These are phyloP conservation scores for Helarctos malayanus DNA, from an alignment of 2,797 vertebrate genomes.

Conservation along the genomic window DNA sequence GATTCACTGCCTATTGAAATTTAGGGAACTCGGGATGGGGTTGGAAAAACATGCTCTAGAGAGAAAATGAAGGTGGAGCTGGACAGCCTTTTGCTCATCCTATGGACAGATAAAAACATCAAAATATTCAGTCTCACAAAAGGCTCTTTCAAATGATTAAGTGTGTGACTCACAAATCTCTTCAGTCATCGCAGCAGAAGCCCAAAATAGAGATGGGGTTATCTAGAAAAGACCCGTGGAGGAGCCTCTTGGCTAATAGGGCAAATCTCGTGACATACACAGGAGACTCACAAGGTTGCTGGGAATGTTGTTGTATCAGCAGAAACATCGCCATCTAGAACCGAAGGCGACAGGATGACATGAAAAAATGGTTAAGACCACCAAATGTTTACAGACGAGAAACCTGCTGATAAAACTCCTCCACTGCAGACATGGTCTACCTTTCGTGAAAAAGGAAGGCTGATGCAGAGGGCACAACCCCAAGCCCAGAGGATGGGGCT, in stretches of 20 bases:
- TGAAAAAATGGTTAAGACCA: neutral
- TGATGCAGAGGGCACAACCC: neutral
- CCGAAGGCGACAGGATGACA: neutral
- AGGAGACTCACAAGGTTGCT: neutral
- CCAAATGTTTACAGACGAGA: neutral
- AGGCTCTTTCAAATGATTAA: neutral
- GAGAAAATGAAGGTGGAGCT: neutral
- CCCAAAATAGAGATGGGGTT: neutral
- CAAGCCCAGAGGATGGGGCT: neutral
- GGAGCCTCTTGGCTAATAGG: neutral
- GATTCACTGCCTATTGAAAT: neutral
- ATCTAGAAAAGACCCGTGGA: neutral
- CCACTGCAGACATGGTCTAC: neutral
- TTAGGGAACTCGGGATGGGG: neutral
- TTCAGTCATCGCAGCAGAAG: neutral
- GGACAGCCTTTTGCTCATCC: neutral
- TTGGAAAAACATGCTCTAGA: neutral
- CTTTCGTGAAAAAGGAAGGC: neutral
- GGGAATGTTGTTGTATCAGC: neutral
- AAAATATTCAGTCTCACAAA: neutral
- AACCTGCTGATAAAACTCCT: neutral
- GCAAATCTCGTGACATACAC: neutral
- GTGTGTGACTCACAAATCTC: slow-evolving; percentile 14
- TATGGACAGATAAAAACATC: neutral
- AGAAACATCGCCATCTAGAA: neutral